Evolutionary conservation across 2,113 vertebrate species (phyloP).

Genomic region (Anser brachyrhynchus): DNA sequence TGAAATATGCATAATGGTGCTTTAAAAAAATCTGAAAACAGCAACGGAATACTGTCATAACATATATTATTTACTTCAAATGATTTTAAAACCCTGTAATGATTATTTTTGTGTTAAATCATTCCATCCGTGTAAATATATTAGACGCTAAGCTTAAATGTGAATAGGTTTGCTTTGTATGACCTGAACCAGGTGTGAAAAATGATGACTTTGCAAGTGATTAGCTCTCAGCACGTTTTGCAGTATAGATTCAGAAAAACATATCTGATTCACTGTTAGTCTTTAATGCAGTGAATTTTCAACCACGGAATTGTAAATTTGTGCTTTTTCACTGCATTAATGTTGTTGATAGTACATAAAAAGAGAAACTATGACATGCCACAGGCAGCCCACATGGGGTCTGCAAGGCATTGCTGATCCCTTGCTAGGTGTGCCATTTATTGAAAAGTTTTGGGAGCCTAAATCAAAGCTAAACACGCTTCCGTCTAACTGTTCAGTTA

Average conservation of each 20-base stretch:
- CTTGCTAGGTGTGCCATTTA: background rate
- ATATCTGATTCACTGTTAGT: background rate
- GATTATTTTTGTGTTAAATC: background rate
- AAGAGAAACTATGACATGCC: background rate
- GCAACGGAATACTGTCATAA: background rate
- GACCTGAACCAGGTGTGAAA: background rate
- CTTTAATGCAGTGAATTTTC: background rate
- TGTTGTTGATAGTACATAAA: rapidly evolving
- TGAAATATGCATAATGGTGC: background rate
- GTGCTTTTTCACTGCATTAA: background rate
- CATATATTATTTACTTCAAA: background rate
- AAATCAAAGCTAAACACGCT: background rate
- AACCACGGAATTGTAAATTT: background rate
- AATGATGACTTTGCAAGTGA: background rate
- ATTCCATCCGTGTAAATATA: rapidly evolving
- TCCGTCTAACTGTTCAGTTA: background rate
- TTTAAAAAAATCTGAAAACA: background rate
- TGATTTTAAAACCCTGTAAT: background rate
- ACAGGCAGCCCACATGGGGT: background rate
- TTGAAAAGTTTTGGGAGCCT: background rate
- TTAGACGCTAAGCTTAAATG: background rate
- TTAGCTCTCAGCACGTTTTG: background rate
- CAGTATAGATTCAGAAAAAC: background rate
- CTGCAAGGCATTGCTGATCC: background rate
- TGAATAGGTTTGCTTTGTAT: background rate